phyloP scores from a whole-genome alignment of 2,888 invertebrate genomes.

The Lampropteryx suffumata region DNA sequence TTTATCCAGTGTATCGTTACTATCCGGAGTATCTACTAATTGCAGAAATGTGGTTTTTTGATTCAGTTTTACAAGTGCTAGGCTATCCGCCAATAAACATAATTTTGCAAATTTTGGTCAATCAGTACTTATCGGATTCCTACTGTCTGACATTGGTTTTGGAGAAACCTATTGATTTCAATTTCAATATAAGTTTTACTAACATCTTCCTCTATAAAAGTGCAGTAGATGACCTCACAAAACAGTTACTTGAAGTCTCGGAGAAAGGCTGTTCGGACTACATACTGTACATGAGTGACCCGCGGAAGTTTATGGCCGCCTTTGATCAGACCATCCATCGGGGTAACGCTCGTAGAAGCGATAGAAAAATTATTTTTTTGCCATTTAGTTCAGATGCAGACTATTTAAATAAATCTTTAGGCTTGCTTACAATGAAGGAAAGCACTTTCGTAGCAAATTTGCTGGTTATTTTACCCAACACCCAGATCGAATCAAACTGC shows the following conservation, averaged over 20 bases:
- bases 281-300: conserved; percentile 59
- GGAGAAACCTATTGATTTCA: conserved; percentile 48
- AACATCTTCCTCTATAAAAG: conserved; percentile 44
- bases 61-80: too few relatives aligned
- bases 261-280: conserved; percentile 78
- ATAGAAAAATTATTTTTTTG: conserved; percentile 69
- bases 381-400: conserved; percentile 40
- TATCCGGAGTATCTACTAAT: too few relatives aligned
- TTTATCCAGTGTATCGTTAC: too few relatives aligned
- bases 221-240: conserved; percentile 38
- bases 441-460: conserved; percentile 62
- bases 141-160: conserved; percentile 62
- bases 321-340: conserved; percentile 63
- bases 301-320: conserved; percentile 58
- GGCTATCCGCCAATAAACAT: conserved; percentile 37
- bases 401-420: conserved; percentile 32
- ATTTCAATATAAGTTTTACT: conserved; percentile 42
- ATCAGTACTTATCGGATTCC: conserved; percentile 52
- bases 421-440: conserved; percentile 56
- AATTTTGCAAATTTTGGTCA: conserved; percentile 55
- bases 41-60: too few relatives aligned
- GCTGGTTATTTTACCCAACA: too few relatives aligned
- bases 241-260: conserved; percentile 53
- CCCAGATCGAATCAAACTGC: conserved; percentile 33
- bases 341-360: conserved; percentile 67